Conservation (phyloP, 2,797 vertebrate species). For the Pteropus rufus region DNA sequence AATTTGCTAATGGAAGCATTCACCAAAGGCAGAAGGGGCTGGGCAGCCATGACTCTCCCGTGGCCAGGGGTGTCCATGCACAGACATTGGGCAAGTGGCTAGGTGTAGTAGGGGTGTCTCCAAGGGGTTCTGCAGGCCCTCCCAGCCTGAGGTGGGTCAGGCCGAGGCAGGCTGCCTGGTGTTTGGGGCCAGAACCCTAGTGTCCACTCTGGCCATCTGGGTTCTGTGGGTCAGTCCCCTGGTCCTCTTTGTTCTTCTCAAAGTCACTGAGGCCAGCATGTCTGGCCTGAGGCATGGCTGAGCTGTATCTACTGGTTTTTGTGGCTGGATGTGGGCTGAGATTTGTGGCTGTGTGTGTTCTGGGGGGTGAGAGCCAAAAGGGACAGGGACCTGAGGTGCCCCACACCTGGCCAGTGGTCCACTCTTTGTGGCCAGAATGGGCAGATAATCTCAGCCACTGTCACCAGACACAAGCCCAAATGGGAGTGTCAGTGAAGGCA, state of each 20-base stretch:
- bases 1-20: background rate
- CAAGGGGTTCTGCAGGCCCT: background rate
- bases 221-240: background rate
- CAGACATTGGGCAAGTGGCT: accelerated
- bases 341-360: background rate
- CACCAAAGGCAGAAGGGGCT: background rate
- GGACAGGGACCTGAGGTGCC: background rate
- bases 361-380: background rate
- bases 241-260: background rate
- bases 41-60: accelerated
- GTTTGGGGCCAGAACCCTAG: background rate
- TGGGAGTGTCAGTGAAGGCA: background rate
- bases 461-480: background rate
- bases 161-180: background rate
- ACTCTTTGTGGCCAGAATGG: background rate
- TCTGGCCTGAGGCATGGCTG: background rate
- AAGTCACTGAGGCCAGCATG: background rate
- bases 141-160: background rate
- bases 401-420: background rate
- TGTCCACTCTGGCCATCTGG: background rate
- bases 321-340: background rate
- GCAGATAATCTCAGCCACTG: background rate
- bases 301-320: background rate
- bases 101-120: accelerated
- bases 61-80: background rate